These are phyloP conservation scores for Hoplodrina blanda DNA, from an alignment of 2,888 invertebrate genomes.

Conservation along the genomic window DNA sequence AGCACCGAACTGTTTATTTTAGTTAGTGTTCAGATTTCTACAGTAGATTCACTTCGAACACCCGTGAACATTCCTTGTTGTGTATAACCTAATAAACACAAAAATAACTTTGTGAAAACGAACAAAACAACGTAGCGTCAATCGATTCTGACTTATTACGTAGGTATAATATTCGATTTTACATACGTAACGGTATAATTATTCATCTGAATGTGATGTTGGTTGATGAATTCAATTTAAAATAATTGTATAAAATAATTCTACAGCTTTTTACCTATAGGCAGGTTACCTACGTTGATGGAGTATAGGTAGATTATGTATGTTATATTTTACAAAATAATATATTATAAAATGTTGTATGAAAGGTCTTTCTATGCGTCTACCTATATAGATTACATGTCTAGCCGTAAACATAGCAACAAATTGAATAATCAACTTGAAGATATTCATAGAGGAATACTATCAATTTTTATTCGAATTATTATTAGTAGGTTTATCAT, in stretches of 20 bases:
- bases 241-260: not conserved
- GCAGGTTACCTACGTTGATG: not conserved
- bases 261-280: not conserved
- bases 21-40: not conserved
- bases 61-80: not conserved
- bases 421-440: conserved; percentile 10
- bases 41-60: not conserved
- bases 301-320: not conserved
- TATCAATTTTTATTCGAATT: conserved; percentile 29
- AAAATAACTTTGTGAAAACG: not conserved
- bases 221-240: conserved; percentile 13
- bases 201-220: conserved; percentile 23
- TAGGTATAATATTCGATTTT: not conserved
- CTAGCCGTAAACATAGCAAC: conserved; percentile 3
- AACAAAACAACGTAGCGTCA: not conserved
- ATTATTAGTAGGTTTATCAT: conserved; percentile 18
- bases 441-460: conserved; percentile 4
- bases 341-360: not conserved
- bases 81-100: not conserved
- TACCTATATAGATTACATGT: not conserved
- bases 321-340: not conserved
- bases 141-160: not conserved
- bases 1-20: conserved; percentile 22
- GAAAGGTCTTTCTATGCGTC: not conserved
- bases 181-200: conserved; percentile 13